Conservation (phyloP, 2,113 vertebrate species). For the Strigops habroptila region DNA sequence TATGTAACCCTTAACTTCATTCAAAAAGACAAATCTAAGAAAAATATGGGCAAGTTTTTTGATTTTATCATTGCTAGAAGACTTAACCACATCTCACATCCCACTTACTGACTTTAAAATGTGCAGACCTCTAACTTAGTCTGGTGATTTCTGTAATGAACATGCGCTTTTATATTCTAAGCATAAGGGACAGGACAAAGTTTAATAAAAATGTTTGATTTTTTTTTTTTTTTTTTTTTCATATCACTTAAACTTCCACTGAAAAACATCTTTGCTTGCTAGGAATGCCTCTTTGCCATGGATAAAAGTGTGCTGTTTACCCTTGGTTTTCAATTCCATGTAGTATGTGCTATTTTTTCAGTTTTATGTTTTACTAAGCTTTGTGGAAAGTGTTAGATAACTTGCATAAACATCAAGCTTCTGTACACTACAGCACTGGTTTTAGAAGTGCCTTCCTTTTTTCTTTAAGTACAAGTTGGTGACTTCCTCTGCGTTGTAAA, state of each 20-base stretch:
- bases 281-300: not conserved
- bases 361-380: not conserved
- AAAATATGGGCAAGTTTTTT: not conserved
- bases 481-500: not conserved
- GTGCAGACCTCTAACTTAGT: not conserved
- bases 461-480: not conserved
- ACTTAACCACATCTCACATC: not conserved
- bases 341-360: not conserved
- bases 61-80: not conserved
- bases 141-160: not conserved
- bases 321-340: not conserved
- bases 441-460: not conserved
- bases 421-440: not conserved
- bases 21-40: not conserved
- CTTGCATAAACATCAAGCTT: not conserved
- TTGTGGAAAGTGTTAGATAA: not conserved
- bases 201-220: not conserved
- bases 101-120: not conserved
- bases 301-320: not conserved
- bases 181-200: not conserved
- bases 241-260: not conserved
- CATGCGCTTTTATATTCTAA: not conserved
- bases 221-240: not conserved
- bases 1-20: not conserved
- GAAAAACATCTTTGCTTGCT: not conserved